phyloP scores from a whole-genome alignment of 2,113 vertebrate genomes.

The Mustelus asterias region DNA sequence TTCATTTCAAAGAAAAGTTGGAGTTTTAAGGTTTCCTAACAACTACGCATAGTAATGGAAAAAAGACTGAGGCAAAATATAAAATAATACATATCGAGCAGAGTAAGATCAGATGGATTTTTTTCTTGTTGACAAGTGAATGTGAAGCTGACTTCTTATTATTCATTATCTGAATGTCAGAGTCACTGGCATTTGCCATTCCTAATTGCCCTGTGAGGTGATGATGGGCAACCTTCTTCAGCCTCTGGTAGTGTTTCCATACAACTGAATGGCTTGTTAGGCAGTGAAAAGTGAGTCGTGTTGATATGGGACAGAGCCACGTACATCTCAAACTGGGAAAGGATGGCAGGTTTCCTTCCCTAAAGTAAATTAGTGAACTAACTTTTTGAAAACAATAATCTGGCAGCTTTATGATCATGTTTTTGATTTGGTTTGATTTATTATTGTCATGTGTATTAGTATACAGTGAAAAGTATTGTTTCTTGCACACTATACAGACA shows the following conservation, averaged over 20 bases:
- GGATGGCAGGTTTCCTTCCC: not conserved
- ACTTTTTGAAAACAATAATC: not conserved
- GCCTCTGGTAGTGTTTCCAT: not conserved
- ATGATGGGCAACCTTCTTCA: not conserved
- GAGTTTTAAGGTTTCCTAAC: not conserved
- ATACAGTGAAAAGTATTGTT: no score
- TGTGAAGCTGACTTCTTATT: not conserved
- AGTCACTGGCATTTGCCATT: not conserved
- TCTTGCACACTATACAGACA: no score
- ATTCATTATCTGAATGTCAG: not conserved
- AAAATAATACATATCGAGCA: not conserved
- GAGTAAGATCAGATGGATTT: not conserved
- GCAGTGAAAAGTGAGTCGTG: not conserved
- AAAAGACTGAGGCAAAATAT: not conserved
- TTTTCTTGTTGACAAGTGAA: not conserved
- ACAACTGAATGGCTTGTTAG: not conserved
- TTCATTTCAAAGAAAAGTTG: not conserved
- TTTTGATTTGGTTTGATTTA: not conserved
- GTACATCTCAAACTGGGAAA: no score
- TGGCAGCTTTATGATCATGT: not conserved
- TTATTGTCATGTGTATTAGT: no score
- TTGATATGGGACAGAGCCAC: not conserved
- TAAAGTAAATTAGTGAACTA: not conserved
- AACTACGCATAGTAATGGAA: not conserved
- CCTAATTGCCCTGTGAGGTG: not conserved